These are phyloP conservation scores for Campodea augens DNA, from an alignment of 1,140 invertebrate genomes.

Conservation along the genomic window DNA sequence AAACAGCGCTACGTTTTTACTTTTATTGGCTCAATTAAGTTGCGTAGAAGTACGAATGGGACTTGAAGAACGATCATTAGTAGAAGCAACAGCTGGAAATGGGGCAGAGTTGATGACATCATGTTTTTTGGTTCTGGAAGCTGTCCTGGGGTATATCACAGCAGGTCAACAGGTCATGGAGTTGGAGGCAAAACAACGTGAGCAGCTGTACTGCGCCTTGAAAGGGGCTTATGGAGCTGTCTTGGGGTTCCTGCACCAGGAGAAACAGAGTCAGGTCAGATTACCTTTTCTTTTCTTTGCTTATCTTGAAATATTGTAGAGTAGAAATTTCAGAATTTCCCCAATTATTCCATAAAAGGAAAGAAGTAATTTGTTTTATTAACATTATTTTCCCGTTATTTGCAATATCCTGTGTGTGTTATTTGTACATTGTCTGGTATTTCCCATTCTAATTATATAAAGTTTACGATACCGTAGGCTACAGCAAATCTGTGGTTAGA, in stretches of 20 bases:
- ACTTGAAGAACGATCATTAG: constrained; percentile 57
- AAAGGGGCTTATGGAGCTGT: constrained; percentile 75
- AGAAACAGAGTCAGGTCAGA: no score
- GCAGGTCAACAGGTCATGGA: constrained; percentile 52
- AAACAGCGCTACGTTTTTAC: constrained; percentile 56
- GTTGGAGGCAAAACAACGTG: constrained; percentile 73
- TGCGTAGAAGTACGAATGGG: constrained; percentile 86
- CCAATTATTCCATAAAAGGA: no score
- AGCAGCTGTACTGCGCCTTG: constrained; percentile 69
- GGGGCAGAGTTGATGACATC: constrained; percentile 45
- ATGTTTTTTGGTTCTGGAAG: constrained; percentile 67
- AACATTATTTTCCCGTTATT: no score
- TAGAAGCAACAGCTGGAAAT: constrained; percentile 49
- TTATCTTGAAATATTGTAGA: no score
- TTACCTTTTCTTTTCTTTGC: no score
- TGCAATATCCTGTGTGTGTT: no score
- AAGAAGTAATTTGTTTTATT: no score
- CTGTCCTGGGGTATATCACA: constrained; percentile 57
- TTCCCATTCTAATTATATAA: no score
- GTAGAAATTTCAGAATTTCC: no score
- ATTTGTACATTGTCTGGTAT: no score
- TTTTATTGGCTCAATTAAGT: constrained; percentile 63
- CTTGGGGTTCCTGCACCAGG: constrained; percentile 45
- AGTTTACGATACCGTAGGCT: no score
- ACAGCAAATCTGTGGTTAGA: no score